These are phyloP conservation scores for Zosterops japonicus DNA, from an alignment of 2,113 vertebrate species.

Conservation along the genomic window DNA sequence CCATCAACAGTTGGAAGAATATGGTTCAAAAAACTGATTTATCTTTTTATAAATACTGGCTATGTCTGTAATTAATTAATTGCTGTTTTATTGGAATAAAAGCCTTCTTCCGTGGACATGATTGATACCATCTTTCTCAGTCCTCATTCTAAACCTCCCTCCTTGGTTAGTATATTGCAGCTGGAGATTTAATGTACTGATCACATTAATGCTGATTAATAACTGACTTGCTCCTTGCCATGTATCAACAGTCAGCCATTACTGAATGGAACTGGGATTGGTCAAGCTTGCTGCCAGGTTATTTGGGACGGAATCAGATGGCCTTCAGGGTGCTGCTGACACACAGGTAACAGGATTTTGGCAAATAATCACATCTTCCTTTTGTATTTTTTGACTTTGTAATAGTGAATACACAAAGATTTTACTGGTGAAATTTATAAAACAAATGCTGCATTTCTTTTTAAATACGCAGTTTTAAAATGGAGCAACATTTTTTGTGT, in stretches of 20 bases:
- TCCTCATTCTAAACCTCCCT: conserved; percentile 80
- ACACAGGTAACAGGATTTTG: conserved; percentile 85
- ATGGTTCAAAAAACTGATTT: conserved; percentile 87
- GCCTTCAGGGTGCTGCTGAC: conserved; percentile 87
- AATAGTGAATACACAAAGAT: not conserved
- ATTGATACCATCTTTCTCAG: conserved; percentile 85
- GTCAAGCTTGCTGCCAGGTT: conserved; percentile 85
- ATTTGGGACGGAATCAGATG: conserved; percentile 82
- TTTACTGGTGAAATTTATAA: not conserved
- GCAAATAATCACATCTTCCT: not conserved
- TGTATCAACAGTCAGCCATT: conserved; percentile 90
- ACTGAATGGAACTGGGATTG: conserved; percentile 90
- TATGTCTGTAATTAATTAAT: conserved; percentile 92
- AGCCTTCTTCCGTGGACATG: conserved; percentile 87
- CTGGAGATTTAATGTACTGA: conserved; percentile 92
- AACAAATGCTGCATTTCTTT: not conserved
- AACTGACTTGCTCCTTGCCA: conserved; percentile 85
- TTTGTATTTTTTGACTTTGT: not conserved
- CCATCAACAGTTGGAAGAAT: conserved; percentile 81
- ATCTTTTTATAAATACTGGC: conserved; percentile 93
- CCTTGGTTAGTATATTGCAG: conserved; percentile 88
- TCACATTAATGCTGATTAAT: conserved; percentile 96
- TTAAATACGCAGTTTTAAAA: not conserved
- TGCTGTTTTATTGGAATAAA: conserved; percentile 92
- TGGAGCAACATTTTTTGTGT: not conserved